Evolutionary conservation across 2,797 vertebrate species (phyloP).

Genomic region (Cichlasoma orientale): DNA sequence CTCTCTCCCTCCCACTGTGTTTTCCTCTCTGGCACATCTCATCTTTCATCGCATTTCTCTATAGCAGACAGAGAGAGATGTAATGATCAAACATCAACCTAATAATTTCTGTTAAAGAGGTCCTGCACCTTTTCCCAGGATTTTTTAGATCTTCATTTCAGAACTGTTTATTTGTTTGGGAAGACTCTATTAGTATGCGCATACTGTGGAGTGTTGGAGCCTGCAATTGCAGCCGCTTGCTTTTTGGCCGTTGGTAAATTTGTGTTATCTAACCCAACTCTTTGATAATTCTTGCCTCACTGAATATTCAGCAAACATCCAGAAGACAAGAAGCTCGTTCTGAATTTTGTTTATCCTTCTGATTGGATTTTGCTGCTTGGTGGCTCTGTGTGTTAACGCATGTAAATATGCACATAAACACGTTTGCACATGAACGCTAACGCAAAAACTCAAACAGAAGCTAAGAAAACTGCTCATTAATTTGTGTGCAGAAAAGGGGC

Average conservation of each 20-base stretch:
- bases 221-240: constrained; percentile 13
- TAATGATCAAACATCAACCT: constrained; percentile 5
- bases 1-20: background rate
- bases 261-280: constrained; percentile 50
- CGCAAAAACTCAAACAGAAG: constrained; percentile 23
- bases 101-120: background rate
- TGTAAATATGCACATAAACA: constrained; percentile 21
- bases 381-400: constrained; percentile 29
- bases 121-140: background rate
- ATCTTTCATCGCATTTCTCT: background rate
- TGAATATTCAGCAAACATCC: constrained; percentile 42
- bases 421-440: background rate
- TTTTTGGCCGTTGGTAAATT: constrained; percentile 21
- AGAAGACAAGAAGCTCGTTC: constrained; percentile 49
- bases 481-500: constrained; percentile 42
- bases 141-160: constrained; percentile 5
- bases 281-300: constrained; percentile 50
- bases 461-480: constrained; percentile 52
- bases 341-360: constrained; percentile 54
- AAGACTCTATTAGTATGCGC: constrained; percentile 33
- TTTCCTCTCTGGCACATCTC: background rate
- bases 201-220: constrained; percentile 5
- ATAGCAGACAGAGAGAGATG: constrained; percentile 5
- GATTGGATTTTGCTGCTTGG: constrained; percentile 54
- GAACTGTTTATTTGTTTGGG: constrained; percentile 17